Percentiles rank a stretch among this genome's conserved stretches.
These are phyloP conservation scores for Menidia menidia DNA, from an alignment of 2,797 vertebrate genomes.

Conservation along the genomic window DNA sequence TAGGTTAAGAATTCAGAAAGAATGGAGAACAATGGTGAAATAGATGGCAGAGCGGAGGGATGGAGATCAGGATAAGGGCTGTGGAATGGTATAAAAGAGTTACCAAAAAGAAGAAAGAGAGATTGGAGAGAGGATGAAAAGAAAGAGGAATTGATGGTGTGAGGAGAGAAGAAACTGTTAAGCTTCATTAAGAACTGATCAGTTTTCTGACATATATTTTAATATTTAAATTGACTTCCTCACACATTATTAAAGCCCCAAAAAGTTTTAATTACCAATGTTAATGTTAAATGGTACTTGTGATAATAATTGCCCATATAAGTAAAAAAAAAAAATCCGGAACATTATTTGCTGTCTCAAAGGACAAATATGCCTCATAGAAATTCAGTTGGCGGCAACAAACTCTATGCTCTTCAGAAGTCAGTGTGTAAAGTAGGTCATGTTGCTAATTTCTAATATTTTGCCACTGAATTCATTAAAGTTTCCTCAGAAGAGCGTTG, in stretches of 20 bases:
- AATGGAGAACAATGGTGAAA: not conserved
- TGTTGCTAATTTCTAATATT: conserved; percentile 5
- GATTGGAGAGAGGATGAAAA: not conserved
- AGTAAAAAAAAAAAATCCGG: too few species aligned
- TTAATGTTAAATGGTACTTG: too few species aligned
- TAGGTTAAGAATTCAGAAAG: not conserved
- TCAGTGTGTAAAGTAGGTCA: conserved; percentile 9
- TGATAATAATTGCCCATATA: too few species aligned
- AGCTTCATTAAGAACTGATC: not conserved
- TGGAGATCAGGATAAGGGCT: too few species aligned
- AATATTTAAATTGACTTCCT: too few species aligned
- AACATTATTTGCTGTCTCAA: not conserved
- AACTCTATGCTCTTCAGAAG: not conserved
- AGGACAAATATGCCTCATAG: not conserved
- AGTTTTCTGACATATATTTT: not conserved
- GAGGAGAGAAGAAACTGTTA: not conserved
- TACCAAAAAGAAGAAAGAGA: not conserved
- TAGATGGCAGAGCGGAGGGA: too few species aligned
- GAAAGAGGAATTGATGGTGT: not conserved
- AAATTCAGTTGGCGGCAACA: not conserved
- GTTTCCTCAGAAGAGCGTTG: not conserved
- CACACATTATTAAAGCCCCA: too few species aligned
- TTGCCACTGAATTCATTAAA: conserved; percentile 2
- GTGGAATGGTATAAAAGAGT: rapidly evolving
- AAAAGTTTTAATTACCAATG: too few species aligned